Conservation (phyloP, 2,113 vertebrate species). For the Antennarius striatus region DNA sequence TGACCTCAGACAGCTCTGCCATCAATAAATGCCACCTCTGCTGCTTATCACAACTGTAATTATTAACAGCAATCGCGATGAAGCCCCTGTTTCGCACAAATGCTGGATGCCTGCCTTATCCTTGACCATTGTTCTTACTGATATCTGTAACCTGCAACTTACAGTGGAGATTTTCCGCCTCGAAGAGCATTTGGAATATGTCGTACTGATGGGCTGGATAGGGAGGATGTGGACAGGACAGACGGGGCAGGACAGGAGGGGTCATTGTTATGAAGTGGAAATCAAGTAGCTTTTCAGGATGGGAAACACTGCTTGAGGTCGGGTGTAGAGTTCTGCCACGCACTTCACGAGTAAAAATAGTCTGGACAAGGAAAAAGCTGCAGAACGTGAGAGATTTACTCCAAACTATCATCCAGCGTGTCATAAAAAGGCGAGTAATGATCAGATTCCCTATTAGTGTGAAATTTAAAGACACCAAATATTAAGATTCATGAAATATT, state of each 20-base stretch:
- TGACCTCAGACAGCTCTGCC: constrained; percentile 5
- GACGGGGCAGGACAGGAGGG: constrained; percentile 25
- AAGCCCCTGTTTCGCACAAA: constrained; percentile 32
- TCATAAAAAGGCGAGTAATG: background rate
- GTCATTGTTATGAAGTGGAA: constrained; percentile 53
- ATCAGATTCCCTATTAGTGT: background rate
- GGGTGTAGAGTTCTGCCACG: background rate
- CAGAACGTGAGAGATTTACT: background rate
- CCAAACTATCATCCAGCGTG: background rate
- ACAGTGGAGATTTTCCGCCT: constrained; percentile 23
- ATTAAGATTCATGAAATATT: background rate
- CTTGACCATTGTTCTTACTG: constrained; percentile 80
- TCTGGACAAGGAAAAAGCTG: background rate
- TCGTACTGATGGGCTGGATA: constrained; percentile 19
- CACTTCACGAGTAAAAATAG: constrained; percentile 27
- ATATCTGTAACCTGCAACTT: constrained; percentile 56
- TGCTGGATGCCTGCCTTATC: constrained; percentile 57
- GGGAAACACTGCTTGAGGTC: background rate
- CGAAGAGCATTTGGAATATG: constrained; percentile 11
- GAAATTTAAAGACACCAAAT: no score
- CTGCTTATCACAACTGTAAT: constrained; percentile 73
- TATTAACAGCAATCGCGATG: constrained; percentile 78
- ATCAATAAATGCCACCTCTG: constrained; percentile 60
- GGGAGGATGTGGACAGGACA: constrained; percentile 45
- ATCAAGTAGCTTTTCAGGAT: constrained; percentile 45